Percentiles rank a stretch among this genome's conserved stretches.
These are phyloP conservation scores for Sphaeramia orbicularis DNA, from an alignment of 2,797 vertebrate genomes.

Conservation along the genomic window DNA sequence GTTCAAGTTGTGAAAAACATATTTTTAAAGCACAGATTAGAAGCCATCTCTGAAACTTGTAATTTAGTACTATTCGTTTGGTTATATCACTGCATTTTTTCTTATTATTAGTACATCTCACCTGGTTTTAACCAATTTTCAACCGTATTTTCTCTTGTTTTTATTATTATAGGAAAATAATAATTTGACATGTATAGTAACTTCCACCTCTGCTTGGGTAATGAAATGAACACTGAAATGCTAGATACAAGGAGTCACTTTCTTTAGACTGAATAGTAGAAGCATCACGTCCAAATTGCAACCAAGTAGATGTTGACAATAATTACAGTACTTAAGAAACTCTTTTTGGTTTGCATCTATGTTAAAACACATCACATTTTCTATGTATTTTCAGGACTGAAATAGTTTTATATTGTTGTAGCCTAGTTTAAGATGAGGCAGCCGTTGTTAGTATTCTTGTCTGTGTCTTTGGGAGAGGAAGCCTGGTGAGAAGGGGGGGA, in stretches of 20 bases:
- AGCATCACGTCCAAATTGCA: slow-evolving; percentile 16
- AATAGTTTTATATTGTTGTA: slow-evolving; percentile 54
- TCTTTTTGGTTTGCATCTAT: slow-evolving; percentile 11
- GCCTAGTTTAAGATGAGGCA: slow-evolving; percentile 55
- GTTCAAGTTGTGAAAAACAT: slow-evolving; percentile 3
- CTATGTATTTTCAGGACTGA: slow-evolving; percentile 8
- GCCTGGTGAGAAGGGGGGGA: slow-evolving; percentile 41
- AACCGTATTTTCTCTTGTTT: too few relatives aligned
- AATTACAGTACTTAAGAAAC: background rate
- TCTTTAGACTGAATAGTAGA: slow-evolving; percentile 8
- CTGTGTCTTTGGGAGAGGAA: slow-evolving; percentile 65
- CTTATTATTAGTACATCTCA: too few relatives aligned
- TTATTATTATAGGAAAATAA: background rate
- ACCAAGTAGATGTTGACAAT: background rate
- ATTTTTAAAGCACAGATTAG: slow-evolving; percentile 3
- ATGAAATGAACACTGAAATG: background rate
- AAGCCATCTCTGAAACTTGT: background rate
- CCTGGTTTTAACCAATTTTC: too few relatives aligned
- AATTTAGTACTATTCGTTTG: too few relatives aligned
- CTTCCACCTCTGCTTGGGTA: background rate
- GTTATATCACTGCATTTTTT: too few relatives aligned
- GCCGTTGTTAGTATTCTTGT: slow-evolving; percentile 80
- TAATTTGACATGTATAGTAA: background rate
- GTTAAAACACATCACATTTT: background rate
- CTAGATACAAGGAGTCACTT: too few relatives aligned